Percentiles rank a stretch among this genome's conserved stretches.
Conservation (phyloP, 2,888 invertebrate species). For the Diarsia brunnea region DNA sequence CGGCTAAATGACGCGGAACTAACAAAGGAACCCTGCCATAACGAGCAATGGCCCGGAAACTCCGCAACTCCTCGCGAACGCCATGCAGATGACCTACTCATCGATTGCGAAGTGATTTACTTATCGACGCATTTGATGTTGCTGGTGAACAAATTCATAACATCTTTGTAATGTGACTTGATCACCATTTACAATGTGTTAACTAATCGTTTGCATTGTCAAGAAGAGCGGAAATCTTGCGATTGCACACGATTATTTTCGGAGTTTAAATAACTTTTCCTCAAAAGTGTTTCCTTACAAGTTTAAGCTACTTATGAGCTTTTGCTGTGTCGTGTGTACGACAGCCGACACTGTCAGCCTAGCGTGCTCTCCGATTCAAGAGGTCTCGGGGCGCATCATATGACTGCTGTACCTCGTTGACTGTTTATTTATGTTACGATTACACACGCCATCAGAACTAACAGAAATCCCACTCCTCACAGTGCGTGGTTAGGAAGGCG, state of each 20-base stretch:
- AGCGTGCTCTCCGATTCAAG: constrained; percentile 1
- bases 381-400: background rate
- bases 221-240: background rate
- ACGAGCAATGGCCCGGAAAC: constrained; percentile 37
- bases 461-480: background rate
- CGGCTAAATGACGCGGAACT: constrained; percentile 42
- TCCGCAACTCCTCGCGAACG: constrained; percentile 1
- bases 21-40: constrained; percentile 45
- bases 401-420: constrained; percentile 15
- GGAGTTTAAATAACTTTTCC: background rate
- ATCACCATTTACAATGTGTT: background rate
- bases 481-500: too few species aligned
- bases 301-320: background rate
- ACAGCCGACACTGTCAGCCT: constrained; percentile 3
- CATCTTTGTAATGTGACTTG: background rate
- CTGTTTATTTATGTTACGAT: constrained; percentile 29
- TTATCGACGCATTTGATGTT: background rate
- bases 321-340: background rate
- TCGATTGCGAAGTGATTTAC: constrained; percentile 19
- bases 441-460: background rate
- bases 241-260: background rate
- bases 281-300: background rate
- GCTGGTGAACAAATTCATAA: background rate
- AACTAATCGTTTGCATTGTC: background rate
- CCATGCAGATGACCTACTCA: constrained; percentile 20